phyloP scores from a whole-genome alignment of 64 coral and sea anemone genomes.

The Hydrozoanthus tunicans region DNA sequence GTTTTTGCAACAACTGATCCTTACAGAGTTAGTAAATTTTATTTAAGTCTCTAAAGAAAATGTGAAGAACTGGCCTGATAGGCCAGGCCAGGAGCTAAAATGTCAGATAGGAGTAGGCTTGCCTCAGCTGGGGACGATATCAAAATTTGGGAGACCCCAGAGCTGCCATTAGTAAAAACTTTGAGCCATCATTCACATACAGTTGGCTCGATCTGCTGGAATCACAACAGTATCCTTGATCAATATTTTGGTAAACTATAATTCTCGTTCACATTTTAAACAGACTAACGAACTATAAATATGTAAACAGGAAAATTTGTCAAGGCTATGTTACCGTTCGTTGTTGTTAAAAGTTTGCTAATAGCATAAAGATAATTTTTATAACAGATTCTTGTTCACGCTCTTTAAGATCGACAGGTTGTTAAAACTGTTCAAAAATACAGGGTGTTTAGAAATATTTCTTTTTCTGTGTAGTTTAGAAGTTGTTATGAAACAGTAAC shows the following conservation, averaged over 20 bases:
- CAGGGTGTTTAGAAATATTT: background rate
- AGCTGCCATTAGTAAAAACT: slow-evolving; percentile 60
- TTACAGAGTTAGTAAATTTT: background rate
- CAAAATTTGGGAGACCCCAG: slow-evolving; percentile 97
- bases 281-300: background rate
- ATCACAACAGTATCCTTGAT: slow-evolving; percentile 95
- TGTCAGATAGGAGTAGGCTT: slow-evolving; percentile 75
- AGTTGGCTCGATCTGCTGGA: slow-evolving; percentile 91
- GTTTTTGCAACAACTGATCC: no score
- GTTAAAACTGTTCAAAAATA: background rate
- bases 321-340: background rate
- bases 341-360: background rate
- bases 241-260: background rate
- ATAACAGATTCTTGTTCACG: background rate
- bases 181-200: slow-evolving; percentile 79
- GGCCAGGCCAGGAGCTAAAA: slow-evolving; percentile 34
- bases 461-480: background rate
- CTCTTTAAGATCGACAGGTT: background rate
- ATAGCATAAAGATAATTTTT: background rate
- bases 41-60: slow-evolving; percentile 18
- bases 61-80: background rate
- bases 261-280: background rate
- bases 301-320: background rate
- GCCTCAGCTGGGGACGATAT: slow-evolving; percentile 89
- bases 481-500: background rate